phyloP scores from a whole-genome alignment of 1,140 invertebrate species.

The Dufourea novaeangliae region DNA sequence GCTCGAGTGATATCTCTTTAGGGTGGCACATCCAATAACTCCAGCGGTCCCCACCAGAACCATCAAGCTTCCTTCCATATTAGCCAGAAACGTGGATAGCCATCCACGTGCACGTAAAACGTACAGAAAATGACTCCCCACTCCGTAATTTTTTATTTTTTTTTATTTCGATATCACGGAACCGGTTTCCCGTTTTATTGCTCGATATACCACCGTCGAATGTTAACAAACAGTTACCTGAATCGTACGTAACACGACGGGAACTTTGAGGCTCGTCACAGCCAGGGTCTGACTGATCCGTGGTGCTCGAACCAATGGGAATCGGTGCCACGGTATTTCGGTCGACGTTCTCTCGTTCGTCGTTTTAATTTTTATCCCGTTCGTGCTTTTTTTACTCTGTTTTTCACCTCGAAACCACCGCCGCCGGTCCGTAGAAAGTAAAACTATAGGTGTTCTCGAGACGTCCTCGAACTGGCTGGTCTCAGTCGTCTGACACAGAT shows the following conservation, averaged over 20 bases:
- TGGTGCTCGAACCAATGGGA: neutral
- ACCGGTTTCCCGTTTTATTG: constrained; percentile 32
- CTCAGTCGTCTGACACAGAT: constrained; percentile 56
- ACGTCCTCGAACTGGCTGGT: constrained; percentile 51
- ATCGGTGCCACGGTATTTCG: constrained; percentile 51
- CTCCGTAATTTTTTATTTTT: no score
- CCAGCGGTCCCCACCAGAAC: neutral
- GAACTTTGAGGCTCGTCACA: no score
- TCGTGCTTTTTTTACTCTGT: neutral
- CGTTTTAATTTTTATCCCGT: constrained; percentile 24
- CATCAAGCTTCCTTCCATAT: constrained; percentile 11
- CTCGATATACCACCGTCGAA: constrained; percentile 16
- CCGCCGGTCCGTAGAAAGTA: constrained; percentile 61
- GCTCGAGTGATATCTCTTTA: neutral
- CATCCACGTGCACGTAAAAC: neutral
- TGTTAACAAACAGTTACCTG: constrained; percentile 13
- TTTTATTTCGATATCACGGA: constrained; percentile 13
- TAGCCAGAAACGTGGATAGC: neutral
- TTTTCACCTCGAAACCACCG: neutral
- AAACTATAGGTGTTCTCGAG: constrained; percentile 53
- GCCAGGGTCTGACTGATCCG: neutral
- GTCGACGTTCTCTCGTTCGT: constrained; percentile 12
- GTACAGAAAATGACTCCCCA: neutral
- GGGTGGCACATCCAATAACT: neutral
- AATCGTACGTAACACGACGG: neutral